These are phyloP conservation scores for Enteromius afrohamiltoni DNA, from an alignment of 2,797 vertebrate genomes.

Conservation along the genomic window DNA sequence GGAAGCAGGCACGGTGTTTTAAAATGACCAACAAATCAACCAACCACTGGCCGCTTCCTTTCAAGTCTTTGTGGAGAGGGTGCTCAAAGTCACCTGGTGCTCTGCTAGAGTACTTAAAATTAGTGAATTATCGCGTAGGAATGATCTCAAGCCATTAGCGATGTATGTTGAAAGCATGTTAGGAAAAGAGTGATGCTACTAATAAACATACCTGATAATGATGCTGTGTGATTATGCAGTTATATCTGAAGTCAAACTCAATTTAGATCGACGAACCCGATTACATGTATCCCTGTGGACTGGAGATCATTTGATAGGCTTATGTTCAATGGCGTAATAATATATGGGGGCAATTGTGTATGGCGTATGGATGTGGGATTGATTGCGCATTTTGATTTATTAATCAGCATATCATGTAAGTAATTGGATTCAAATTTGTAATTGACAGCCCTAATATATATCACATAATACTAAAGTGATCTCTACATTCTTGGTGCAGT, in stretches of 20 bases:
- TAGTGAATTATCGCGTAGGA: background rate
- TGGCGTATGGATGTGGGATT: background rate
- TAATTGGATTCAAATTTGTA: background rate
- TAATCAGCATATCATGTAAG: background rate
- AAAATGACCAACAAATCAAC: background rate
- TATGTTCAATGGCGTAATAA: background rate
- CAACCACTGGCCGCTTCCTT: background rate
- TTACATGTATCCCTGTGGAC: slow-evolving; percentile 9
- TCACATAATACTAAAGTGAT: background rate
- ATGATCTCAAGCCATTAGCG: background rate
- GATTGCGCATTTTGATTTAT: slow-evolving; percentile 1
- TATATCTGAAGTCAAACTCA: background rate
- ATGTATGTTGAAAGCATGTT: background rate
- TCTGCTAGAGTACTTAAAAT: background rate
- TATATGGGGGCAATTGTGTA: background rate
- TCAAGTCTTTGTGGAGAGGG: background rate
- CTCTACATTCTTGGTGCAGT: background rate
- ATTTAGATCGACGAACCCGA: slow-evolving; percentile 2
- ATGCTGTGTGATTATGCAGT: background rate
- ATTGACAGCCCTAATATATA: background rate
- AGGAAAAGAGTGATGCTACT: background rate
- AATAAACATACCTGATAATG: background rate
- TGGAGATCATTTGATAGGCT: background rate
- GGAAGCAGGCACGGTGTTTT: background rate
- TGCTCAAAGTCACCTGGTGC: no score